Evolutionary conservation across 2,113 vertebrate species (phyloP), one percentile per base, ranked within the genome.

Genomic region (Epinephelus fuscoguttatus): DNA sequence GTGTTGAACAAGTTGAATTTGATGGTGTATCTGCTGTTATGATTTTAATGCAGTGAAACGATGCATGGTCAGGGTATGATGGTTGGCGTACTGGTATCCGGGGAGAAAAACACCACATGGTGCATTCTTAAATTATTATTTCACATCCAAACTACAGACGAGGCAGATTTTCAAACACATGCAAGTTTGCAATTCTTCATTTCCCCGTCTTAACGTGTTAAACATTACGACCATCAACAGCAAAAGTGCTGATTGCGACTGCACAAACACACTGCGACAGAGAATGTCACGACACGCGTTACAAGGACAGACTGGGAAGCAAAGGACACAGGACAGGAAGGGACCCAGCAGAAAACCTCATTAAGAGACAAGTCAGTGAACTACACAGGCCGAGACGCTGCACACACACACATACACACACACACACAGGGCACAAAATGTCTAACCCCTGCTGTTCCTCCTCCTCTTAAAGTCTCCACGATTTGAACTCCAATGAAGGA

Each of bases 401-500:
- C 63, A 52, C 59, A 37, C 8, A 63, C 40, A 63, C n/a, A 70
- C 80, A 56, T 2, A 47, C 45, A 47, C 45, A 47, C 30, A 69
- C 59, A 37, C 8, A 63, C n/a, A 70, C 80, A 56, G 61, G 67
- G 47, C 66, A 71, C 5, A 17, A 79, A 70, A 68, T 49, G 69
- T 71, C 75, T 9, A 25, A 78, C 75, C 69, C 70, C 70, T 19
- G 42, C 70, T 79, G 78, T 70, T 76, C 30, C 23, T 45, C 33
- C 47, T 67, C 71, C 53, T 69, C 67, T 42, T 72, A 81, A 83
- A 84, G 57, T 52, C 59, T 61, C 27, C 19, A 18, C 81, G 67
- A 84, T 71, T 62, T 73, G 76, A 83, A 70, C 66, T 82, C 72
- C 27, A 27, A 33, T 62, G 78, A 76, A 61, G 50, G 68, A 77